phyloP scores from a whole-genome alignment of 2,888 invertebrate genomes.

The Lissocephala sabroskyi region DNA sequence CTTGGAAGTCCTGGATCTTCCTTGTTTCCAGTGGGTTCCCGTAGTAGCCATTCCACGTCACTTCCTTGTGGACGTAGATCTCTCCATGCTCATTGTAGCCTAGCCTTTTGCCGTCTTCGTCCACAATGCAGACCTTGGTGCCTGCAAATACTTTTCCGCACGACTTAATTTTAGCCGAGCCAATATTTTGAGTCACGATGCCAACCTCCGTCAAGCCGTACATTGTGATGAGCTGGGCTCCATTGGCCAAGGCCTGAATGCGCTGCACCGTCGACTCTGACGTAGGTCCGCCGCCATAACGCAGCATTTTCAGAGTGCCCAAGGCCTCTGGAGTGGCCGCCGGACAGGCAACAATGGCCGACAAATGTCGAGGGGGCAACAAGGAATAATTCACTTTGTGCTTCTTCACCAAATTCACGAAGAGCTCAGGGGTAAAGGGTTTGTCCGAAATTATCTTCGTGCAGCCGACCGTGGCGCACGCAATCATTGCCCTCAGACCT shows the following conservation, averaged over 20 bases:
- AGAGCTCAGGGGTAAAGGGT: conserved; percentile 34
- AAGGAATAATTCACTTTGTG: conserved; percentile 31
- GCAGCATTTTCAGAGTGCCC: conserved; percentile 1
- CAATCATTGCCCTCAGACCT: conserved; percentile 27
- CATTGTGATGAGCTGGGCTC: conserved; percentile 11
- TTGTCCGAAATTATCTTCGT: conserved; percentile 46
- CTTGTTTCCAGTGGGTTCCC: conserved; percentile 41
- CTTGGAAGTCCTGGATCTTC: conserved; percentile 33
- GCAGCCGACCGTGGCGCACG: conserved; percentile 17
- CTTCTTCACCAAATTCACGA: conserved; percentile 36
- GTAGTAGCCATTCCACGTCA: conserved; percentile 57
- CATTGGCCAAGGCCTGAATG: conserved; percentile 6
- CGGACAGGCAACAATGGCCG: conserved; percentile 21
- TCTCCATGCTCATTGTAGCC: conserved; percentile 48
- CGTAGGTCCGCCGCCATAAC: conserved; percentile 23
- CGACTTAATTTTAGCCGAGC: conserved; percentile 22
- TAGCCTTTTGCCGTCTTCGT: conserved; percentile 42
- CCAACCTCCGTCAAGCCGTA: conserved; percentile 41
- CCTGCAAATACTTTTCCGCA: conserved; percentile 38
- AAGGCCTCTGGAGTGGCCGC: conserved; percentile 18
- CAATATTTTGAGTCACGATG: conserved; percentile 15
- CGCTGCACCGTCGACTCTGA: conserved; percentile 7
- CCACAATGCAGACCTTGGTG: conserved; percentile 37
- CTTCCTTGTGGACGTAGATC: conserved; percentile 27
- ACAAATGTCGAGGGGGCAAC: conserved; percentile 38